These are phyloP conservation scores for Phallusia fumigata DNA, from an alignment of 23 tunicate genomes.

Conservation along the genomic window DNA sequence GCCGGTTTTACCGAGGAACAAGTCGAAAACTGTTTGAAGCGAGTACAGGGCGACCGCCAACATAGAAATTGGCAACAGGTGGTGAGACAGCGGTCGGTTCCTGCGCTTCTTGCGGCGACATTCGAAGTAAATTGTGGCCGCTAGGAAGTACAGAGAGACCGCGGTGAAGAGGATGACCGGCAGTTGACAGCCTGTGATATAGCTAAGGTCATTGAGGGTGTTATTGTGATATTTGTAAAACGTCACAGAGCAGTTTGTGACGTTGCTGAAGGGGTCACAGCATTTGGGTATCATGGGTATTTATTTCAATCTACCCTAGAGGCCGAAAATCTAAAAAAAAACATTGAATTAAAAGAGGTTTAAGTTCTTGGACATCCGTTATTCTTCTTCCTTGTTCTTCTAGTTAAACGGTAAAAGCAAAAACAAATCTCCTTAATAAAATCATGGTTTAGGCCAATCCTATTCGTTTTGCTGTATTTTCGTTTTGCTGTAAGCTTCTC, in stretches of 20 bases:
- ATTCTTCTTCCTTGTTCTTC: no score
- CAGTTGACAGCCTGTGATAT: neutral
- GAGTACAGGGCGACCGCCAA: neutral
- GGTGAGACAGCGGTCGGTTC: neutral
- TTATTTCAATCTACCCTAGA: no score
- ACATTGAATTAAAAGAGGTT: no score
- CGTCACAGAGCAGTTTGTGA: slow-evolving; percentile 14
- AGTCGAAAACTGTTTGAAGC: neutral
- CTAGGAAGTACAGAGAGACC: neutral
- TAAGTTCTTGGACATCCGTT: no score
- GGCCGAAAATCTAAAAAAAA: no score
- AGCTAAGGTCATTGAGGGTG: neutral
- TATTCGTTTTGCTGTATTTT: no score
- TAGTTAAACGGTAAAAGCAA: no score
- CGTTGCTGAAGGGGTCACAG: slow-evolving; percentile 1
- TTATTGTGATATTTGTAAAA: neutral
- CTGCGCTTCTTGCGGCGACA: neutral
- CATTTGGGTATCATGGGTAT: neutral
- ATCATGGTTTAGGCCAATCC: no score
- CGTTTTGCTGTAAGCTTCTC: no score
- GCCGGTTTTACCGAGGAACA: neutral
- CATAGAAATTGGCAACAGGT: neutral
- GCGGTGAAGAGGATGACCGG: neutral
- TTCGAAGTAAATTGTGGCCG: neutral
- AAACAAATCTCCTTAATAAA: no score